A percentile compares a stretch with the other conserved stretches of the same genome.
Conservation (phyloP, 2,113 vertebrate genomes). For the western clawed frog (Xenopus tropicalis) region UCB_Xtro_10.0 CM004444.2:157207001-157207500, state of each 20-base stretch:
- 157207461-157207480: conserved; percentile 5
- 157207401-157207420: conserved; percentile 5
- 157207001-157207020: too few species aligned
- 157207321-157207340: neutral
- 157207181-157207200: neutral
- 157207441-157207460: conserved; percentile 4
- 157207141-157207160: neutral
- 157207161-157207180: too few species aligned
- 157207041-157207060: too few species aligned
- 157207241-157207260: neutral
- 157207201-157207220: too few species aligned
- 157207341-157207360: neutral
- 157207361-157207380: conserved; percentile 6
- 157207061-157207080: too few species aligned
- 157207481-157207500: neutral
- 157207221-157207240: too few species aligned
- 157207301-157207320: too few species aligned
- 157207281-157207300: neutral
- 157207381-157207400: conserved; percentile 7
- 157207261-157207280: neutral
- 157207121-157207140: neutral
- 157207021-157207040: too few species aligned
- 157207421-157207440: conserved; percentile 16
- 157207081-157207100: too few species aligned
- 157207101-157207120: too few species aligned